phyloP scores from a whole-genome alignment of 2,797 vertebrate species.

The Crenichthys baileyi region DNA sequence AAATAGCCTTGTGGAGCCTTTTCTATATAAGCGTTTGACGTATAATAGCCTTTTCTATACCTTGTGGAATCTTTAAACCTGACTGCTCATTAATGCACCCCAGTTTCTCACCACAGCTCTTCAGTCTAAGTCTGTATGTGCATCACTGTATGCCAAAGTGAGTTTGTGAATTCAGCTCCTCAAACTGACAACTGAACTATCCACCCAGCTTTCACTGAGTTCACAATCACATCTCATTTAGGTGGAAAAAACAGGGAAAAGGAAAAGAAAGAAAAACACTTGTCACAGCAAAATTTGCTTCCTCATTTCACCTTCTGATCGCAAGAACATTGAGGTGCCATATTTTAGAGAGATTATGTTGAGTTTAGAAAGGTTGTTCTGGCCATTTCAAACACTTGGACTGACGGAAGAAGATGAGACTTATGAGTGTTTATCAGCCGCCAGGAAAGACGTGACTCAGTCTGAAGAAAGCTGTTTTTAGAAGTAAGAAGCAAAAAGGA shows the following conservation, averaged over 20 bases:
- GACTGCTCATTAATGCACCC: not conserved
- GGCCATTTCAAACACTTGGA: not conserved
- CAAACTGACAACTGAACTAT: constrained; percentile 58
- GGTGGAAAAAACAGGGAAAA: constrained; percentile 14
- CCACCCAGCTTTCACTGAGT: constrained; percentile 60
- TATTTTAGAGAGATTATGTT: constrained; percentile 45
- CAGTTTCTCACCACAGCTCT: not conserved
- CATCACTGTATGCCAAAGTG: not conserved
- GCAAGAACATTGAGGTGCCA: constrained; percentile 38
- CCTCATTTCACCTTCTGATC: constrained; percentile 44
- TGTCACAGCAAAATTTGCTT: constrained; percentile 51
- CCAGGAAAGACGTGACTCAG: not conserved
- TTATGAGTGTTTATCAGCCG: constrained; percentile 32
- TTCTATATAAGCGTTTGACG: too few relatives aligned
- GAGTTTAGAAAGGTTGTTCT: constrained; percentile 50
- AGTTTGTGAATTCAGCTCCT: constrained; percentile 18
- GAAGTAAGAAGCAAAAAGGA: not conserved
- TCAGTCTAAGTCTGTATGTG: not conserved
- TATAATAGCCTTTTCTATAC: not conserved
- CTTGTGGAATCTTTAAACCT: not conserved
- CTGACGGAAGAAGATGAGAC: constrained; percentile 37
- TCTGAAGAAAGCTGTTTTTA: not conserved
- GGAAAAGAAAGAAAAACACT: constrained; percentile 49
- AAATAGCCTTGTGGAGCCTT: not conserved
- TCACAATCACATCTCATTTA: constrained; percentile 40